phyloP scores from a whole-genome alignment of 2,797 vertebrate genomes.

The Carcharodon carcharias region DNA sequence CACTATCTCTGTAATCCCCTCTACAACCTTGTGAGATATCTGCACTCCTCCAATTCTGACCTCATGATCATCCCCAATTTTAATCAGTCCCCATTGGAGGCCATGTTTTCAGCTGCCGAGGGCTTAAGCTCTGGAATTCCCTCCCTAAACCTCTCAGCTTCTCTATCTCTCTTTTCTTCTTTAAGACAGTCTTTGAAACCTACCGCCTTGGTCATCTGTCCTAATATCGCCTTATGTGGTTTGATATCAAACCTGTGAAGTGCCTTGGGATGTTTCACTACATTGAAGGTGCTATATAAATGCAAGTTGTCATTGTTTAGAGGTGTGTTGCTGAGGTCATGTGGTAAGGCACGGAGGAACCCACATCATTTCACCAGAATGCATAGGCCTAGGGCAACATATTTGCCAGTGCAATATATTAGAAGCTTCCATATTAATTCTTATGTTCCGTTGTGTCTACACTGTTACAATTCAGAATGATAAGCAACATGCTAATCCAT shows the following conservation, averaged over 20 bases:
- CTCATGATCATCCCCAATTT: not conserved
- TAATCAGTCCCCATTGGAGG: not conserved
- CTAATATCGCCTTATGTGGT: not conserved
- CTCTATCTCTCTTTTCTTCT: not conserved
- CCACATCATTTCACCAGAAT: not conserved
- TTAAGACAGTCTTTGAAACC: not conserved
- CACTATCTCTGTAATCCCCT: not conserved
- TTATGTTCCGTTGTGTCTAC: not conserved
- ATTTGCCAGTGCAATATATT: not conserved
- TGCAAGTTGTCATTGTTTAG: not conserved
- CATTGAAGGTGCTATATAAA: not conserved
- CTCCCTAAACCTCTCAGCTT: no score
- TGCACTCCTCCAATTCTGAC: not conserved
- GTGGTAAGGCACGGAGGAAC: not conserved
- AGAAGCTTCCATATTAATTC: not conserved
- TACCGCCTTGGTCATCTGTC: not conserved
- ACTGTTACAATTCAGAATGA: not conserved
- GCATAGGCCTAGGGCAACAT: not conserved
- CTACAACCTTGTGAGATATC: not conserved
- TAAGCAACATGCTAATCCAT: not conserved
- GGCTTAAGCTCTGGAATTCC: not conserved
- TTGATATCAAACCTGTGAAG: not conserved
- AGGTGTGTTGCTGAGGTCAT: not conserved
- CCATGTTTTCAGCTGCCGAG: not conserved
- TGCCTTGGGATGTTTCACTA: not conserved